phyloP scores from a whole-genome alignment of 64 coral and sea anemone genomes.

The Pocillopora verrucosa region DNA sequence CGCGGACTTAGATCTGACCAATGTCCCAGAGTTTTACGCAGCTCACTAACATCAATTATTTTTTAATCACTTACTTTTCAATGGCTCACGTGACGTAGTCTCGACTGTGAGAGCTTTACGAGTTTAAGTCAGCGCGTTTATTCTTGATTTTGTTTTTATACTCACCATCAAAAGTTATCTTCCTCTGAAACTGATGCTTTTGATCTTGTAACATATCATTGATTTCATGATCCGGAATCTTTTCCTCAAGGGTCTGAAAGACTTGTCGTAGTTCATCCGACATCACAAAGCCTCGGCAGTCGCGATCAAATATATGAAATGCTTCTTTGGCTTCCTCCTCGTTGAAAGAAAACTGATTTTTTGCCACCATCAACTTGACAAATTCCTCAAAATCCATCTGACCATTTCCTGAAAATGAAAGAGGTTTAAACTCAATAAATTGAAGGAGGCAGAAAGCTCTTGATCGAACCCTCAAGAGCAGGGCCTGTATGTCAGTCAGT shows the following conservation, averaged over 20 bases:
- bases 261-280: constrained; percentile 50
- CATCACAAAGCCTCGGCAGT: constrained; percentile 59
- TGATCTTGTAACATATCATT: constrained; percentile 73
- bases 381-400: constrained; percentile 78
- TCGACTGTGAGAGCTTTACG: no score
- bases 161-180: constrained; percentile 65
- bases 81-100: no score
- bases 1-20: no score
- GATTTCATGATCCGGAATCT: constrained; percentile 65
- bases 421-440: neutral
- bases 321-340: constrained; percentile 58
- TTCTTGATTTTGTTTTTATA: no score
- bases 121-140: no score
- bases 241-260: constrained; percentile 49
- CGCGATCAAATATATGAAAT: constrained; percentile 65
- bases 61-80: no score
- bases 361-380: constrained; percentile 55
- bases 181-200: constrained; percentile 62
- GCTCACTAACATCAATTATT: no score
- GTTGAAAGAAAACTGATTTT: constrained; percentile 69
- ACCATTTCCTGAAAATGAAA: constrained; percentile 40
- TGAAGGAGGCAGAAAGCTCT: neutral
- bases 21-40: no score
- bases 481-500: no score
- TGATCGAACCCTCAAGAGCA: no score